Base-by-base conservation (phyloP, 2,888 invertebrate species). In the Mimachlamys varia region DNA sequence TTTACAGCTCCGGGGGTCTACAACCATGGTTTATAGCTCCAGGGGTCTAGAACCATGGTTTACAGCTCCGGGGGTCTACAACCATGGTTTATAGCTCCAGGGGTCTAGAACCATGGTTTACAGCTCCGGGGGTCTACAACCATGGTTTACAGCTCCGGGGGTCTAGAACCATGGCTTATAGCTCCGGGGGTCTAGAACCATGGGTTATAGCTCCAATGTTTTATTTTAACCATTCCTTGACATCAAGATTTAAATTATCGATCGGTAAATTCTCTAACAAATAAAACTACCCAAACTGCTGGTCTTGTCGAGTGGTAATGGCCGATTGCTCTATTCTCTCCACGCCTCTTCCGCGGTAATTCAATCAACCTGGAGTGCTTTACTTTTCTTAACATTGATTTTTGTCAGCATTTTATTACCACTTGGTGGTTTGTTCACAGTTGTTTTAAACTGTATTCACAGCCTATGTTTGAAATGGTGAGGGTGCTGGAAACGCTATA, bases 371-470 rank as follows among this genome's bases (percentile, higher is more conserved):
- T 15, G 33, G 13, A 76, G 76, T 76, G 76, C 76, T 27, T 33
- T 76, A 76, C 76, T 76, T 76, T 76, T 76, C 76, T 33, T 76
- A 12, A 76, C 76, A 76, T 76, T 76, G 76, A 76, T 76, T 76
- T 76, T 76, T 76, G 76, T 76, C 76, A 76, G 76, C 33, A n/a
- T 76, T 76, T 76, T 76, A 22, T 13, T 33, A 33, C 33, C 76
- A 10, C 27, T 76, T 76, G 76, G 76, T 76, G 76, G 10, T 76
- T 10, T 33, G 19, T 76, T 15, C 33, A 19, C 53, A 12, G 53
- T 19, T 53, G 53, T 53, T 53, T 53, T 44, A 7, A 44, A 44
- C 44, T 7, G 44, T 44, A 44, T 44, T 44, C 62, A 62, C 62
- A 17, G 22, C 7, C 62, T 62, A 19, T 22, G n/a, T 22, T 62